These are phyloP conservation scores for Apodemia mormo DNA, from an alignment of 2,888 invertebrate species.

Conservation along the genomic window DNA sequence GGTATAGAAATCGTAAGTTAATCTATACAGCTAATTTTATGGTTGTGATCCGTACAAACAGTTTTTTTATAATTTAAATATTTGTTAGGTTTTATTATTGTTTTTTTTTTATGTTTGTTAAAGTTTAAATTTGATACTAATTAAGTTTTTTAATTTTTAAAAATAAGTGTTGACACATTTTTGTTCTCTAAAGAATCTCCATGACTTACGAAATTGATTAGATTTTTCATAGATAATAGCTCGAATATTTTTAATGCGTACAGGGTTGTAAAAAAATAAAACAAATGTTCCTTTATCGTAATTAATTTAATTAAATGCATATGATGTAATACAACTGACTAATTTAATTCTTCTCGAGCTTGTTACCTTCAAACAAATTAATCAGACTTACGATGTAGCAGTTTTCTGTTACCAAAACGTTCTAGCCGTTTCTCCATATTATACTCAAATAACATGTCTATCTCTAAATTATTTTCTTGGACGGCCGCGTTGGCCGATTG, in stretches of 20 bases:
- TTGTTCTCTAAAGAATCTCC: conserved; percentile 4
- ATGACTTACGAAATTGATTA: conserved; percentile 15
- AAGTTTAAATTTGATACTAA: conserved; percentile 11
- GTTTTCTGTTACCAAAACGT: too few species aligned
- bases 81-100: conserved; percentile 15
- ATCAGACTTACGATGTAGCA: too few species aligned
- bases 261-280: conserved; percentile 18
- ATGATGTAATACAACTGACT: too few species aligned
- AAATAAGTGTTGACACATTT: conserved; percentile 5
- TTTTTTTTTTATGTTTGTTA: conserved; percentile 3
- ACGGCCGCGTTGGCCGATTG: too few species aligned
- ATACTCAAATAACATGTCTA: too few species aligned
- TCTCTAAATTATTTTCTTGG: too few species aligned
- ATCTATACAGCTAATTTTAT: neutral
- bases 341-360: too few species aligned
- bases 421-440: too few species aligned
- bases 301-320: too few species aligned
- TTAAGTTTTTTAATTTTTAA: conserved; percentile 1
- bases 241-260: conserved; percentile 18
- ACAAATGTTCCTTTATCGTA: conserved; percentile 18
- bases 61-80: neutral
- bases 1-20: conserved; percentile 1
- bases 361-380: too few species aligned
- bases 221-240: conserved; percentile 19
- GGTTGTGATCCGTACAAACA: conserved; percentile 1